phyloP scores from a whole-genome alignment of 1,140 invertebrate species.

The Battus philenor region DNA sequence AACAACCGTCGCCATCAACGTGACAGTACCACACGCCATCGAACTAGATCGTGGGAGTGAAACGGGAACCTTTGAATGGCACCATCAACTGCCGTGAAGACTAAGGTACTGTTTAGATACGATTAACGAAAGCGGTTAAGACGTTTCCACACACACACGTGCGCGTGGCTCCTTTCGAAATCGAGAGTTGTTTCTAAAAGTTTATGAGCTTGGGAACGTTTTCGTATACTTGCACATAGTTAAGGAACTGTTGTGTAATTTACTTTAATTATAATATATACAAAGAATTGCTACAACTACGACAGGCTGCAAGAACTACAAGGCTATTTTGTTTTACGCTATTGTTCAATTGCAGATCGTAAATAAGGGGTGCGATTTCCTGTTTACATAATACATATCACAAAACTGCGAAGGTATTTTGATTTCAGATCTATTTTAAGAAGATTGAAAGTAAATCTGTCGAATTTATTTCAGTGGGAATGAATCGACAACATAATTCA shows the following conservation, averaged over 20 bases:
- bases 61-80: conserved; percentile 65
- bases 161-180: conserved; percentile 63
- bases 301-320: too few relatives aligned
- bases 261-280: conserved; percentile 4
- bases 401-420: too few relatives aligned
- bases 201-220: conserved; percentile 34
- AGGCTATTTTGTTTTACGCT: too few relatives aligned
- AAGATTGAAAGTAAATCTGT: too few relatives aligned
- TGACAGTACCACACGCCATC: conserved; percentile 57
- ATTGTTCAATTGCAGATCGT: too few relatives aligned
- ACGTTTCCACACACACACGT: conserved; percentile 58
- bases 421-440: too few relatives aligned
- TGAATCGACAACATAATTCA: too few relatives aligned
- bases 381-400: too few relatives aligned
- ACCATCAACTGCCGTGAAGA: conserved; percentile 53
- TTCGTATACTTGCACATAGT: conserved; percentile 9
- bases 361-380: too few relatives aligned
- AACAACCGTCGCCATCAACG: conserved; percentile 56
- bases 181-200: conserved; percentile 50
- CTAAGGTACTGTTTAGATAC: conserved; percentile 50
- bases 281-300: too few relatives aligned
- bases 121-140: conserved; percentile 50
- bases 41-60: conserved; percentile 71
- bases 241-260: conserved; percentile 13
- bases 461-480: too few relatives aligned